A percentile compares a stretch with the other conserved stretches of the same genome.
Evolutionary conservation across 2,888 invertebrate genomes (phyloP).

Genomic region (Hofmannophila pseudospretella): DNA sequence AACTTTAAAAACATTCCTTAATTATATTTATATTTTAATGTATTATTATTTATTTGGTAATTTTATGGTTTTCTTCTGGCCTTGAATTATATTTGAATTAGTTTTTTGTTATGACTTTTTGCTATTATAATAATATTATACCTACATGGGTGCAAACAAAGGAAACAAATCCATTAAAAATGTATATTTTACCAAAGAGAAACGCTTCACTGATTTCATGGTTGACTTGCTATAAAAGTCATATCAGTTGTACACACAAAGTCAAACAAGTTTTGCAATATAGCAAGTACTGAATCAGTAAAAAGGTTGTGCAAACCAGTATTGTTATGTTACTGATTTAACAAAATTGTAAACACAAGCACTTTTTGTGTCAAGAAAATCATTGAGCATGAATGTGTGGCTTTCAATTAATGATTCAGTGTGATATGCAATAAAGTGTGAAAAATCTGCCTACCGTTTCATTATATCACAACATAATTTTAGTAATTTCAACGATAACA

Average conservation of each 20-base stretch:
- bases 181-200: constrained; percentile 6
- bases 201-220: constrained; percentile 8
- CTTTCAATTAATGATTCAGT: background rate
- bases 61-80: too few relatives aligned
- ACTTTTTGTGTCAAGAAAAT: background rate
- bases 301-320: background rate
- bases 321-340: background rate
- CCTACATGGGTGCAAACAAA: background rate
- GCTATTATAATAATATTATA: too few relatives aligned
- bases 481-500: background rate
- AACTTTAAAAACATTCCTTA: too few relatives aligned
- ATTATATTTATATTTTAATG: too few relatives aligned
- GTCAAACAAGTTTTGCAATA: constrained; percentile 3
- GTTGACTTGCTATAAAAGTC: constrained; percentile 6
- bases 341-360: background rate
- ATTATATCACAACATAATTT: background rate
- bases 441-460: constrained; percentile 1
- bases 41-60: too few relatives aligned
- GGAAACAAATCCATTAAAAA: background rate
- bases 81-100: too few relatives aligned
- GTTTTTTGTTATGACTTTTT: too few relatives aligned
- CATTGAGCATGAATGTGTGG: background rate
- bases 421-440: constrained; percentile 2
- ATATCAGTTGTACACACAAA: background rate
- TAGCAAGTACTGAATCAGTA: background rate